phyloP scores from a whole-genome alignment of 2,113 vertebrate species.

The Struthio camelus region DNA sequence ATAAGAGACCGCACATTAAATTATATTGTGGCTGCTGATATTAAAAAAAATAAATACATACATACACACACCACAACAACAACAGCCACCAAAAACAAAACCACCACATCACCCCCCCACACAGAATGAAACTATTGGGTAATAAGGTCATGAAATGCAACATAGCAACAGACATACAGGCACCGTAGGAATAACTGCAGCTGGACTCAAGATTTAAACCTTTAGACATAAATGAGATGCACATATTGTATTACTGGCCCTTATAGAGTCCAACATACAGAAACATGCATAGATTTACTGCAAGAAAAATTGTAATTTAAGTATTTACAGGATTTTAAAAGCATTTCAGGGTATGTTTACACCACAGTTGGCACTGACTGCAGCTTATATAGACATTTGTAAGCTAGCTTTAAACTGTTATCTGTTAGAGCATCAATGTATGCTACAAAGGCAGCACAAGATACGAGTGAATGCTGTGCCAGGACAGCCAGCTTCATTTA shows the following conservation, averaged over 20 bases:
- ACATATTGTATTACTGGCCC: background rate
- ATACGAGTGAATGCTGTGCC: background rate
- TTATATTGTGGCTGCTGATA: background rate
- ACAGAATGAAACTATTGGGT: accelerated
- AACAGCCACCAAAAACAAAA: too few relatives aligned
- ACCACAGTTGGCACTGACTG: background rate
- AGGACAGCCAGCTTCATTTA: background rate
- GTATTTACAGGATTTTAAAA: background rate
- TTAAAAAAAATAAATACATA: too few relatives aligned
- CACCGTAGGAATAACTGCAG: background rate
- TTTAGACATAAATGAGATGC: background rate
- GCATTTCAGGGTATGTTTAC: background rate
- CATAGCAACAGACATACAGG: background rate
- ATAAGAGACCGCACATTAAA: background rate
- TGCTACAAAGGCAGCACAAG: background rate
- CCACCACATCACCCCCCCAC: too few relatives aligned
- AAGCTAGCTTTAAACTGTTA: background rate
- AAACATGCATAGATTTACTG: background rate
- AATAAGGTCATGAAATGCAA: background rate
- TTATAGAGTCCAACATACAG: background rate
- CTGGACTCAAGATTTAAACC: background rate
- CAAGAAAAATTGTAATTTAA: background rate
- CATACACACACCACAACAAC: too few relatives aligned
- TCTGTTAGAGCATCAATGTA: background rate
- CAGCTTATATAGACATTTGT: background rate